Percentiles rank a stretch among this genome's conserved stretches.
Evolutionary conservation across 1,140 invertebrate species (phyloP).

Genomic region (Megalonaias nervosa): DNA sequence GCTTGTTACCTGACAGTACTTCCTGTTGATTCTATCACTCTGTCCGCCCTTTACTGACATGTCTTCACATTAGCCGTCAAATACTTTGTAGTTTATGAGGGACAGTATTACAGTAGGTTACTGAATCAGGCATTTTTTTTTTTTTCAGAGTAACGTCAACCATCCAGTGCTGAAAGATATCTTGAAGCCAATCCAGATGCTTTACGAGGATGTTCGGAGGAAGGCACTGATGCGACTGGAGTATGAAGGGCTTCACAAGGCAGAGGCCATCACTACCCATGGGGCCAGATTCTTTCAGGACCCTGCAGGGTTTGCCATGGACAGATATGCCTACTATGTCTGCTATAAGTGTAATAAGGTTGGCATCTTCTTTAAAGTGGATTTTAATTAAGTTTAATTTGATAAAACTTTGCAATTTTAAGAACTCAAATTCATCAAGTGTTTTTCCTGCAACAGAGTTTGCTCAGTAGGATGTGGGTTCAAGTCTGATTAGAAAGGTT

Average conservation of each 20-base stretch:
- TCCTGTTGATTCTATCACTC: too few species aligned
- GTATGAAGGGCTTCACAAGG: conserved; percentile 92
- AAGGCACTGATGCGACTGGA: conserved; percentile 97
- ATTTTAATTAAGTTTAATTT: too few species aligned
- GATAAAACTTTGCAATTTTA: too few species aligned
- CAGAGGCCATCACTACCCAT: conserved; percentile 80
- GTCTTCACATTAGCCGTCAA: too few species aligned
- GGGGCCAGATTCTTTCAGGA: conserved; percentile 83
- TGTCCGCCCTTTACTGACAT: too few species aligned
- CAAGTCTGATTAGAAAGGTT: too few species aligned
- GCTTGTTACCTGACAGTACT: too few species aligned
- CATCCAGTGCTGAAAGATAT: conserved; percentile 86
- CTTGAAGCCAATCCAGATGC: conserved; percentile 83
- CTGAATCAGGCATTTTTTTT: not conserved
- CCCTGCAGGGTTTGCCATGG: conserved; percentile 92
- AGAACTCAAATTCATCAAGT: too few species aligned
- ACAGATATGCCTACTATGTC: conserved; percentile 98
- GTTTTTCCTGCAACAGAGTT: too few species aligned
- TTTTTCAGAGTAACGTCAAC: conserved; percentile 81
- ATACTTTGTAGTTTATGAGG: too few species aligned
- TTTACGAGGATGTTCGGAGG: conserved; percentile 91
- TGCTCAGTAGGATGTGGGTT: too few species aligned
- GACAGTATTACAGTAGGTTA: too few species aligned
- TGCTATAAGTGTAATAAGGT: conserved; percentile 98
- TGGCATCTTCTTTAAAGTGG: conserved; percentile 27